Percentiles rank a stretch among this genome's conserved stretches.
phyloP scores from a whole-genome alignment of 2,797 vertebrate species.

The Pempheris klunzingeri region DNA sequence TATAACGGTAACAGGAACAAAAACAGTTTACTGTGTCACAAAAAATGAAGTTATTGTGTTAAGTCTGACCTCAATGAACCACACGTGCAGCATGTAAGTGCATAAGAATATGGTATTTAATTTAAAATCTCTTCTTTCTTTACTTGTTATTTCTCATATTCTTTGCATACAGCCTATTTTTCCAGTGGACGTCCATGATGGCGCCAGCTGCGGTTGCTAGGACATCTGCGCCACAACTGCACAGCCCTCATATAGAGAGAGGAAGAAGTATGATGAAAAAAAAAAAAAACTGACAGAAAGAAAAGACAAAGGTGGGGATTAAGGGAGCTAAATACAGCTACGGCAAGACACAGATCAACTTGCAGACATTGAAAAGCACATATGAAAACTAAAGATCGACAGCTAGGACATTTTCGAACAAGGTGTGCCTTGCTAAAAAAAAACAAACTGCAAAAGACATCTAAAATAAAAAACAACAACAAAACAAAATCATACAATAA shows the following conservation, averaged over 20 bases:
- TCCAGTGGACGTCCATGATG: constrained; percentile 33
- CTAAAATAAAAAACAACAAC: constrained; percentile 30
- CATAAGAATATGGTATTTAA: neutral
- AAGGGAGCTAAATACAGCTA: constrained; percentile 69
- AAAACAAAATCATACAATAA: constrained; percentile 32
- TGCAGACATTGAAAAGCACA: constrained; percentile 77
- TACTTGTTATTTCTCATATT: neutral
- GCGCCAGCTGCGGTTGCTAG: constrained; percentile 41
- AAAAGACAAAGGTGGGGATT: constrained; percentile 49
- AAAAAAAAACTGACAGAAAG: constrained; percentile 33
- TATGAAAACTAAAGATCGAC: constrained; percentile 60
- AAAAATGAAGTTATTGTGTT: no score
- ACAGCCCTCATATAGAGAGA: constrained; percentile 43
- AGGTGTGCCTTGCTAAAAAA: constrained; percentile 55
- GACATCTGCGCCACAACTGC: constrained; percentile 47
- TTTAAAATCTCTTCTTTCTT: neutral
- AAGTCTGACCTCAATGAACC: neutral
- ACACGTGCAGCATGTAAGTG: neutral
- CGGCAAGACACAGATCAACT: constrained; percentile 75
- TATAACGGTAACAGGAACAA: neutral
- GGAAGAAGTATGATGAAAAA: constrained; percentile 39
- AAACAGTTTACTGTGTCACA: no score
- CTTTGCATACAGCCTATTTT: constrained; percentile 16
- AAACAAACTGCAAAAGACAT: constrained; percentile 57
- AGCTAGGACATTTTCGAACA: constrained; percentile 64